Percentiles rank a stretch among this genome's conserved stretches.
These are phyloP conservation scores for Garra rufa DNA, from an alignment of 2,113 vertebrate species.

Conservation along the genomic window DNA sequence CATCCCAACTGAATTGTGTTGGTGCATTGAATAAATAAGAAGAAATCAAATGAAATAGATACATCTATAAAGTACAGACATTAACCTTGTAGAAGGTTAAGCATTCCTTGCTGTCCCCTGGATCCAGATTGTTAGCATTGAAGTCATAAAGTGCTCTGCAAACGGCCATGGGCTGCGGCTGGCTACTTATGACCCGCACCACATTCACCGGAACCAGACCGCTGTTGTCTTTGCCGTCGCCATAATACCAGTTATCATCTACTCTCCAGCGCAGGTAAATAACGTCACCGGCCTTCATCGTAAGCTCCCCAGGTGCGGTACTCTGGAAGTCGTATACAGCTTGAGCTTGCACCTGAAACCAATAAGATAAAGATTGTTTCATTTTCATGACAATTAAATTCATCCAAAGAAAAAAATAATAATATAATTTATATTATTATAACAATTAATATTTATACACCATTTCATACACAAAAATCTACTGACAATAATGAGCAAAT, in stretches of 20 bases:
- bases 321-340: conserved; percentile 78
- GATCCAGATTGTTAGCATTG: conserved; percentile 75
- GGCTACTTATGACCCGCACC: conserved; percentile 77
- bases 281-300: conserved; percentile 80
- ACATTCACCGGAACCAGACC: conserved; percentile 75
- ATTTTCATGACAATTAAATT: too few relatives aligned
- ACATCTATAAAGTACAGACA: conserved; percentile 58
- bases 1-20: background rate
- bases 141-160: conserved; percentile 85
- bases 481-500: too few relatives aligned
- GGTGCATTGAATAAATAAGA: background rate
- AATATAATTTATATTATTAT: too few relatives aligned
- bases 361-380: conserved; percentile 45
- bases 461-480: too few relatives aligned
- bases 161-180: conserved; percentile 76
- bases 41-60: background rate
- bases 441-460: too few relatives aligned
- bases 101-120: conserved; percentile 76
- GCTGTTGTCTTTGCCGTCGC: conserved; percentile 75
- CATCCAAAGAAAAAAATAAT: too few relatives aligned
- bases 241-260: conserved; percentile 83
- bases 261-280: conserved; percentile 77
- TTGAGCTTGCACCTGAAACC: conserved; percentile 80
- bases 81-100: conserved; percentile 84
- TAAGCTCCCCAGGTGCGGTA: conserved; percentile 77